Base-by-base conservation (phyloP, 2,113 vertebrate genomes). In the Campylomormyrus numenius region DNA sequence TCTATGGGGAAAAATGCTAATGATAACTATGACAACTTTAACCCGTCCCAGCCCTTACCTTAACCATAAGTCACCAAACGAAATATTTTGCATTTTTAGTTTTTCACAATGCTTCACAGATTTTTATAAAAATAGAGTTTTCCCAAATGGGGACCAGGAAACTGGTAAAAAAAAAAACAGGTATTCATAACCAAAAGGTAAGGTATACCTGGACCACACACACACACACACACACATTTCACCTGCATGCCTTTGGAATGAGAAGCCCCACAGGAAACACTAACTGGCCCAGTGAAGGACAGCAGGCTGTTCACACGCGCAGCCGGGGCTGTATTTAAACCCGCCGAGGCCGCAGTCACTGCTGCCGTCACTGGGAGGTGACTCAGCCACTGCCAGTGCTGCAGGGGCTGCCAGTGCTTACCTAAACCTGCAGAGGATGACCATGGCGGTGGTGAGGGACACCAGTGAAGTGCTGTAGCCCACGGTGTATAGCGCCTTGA, bases 401-500 rank as follows among this genome's bases (percentile, higher is more conserved):
- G 42, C 19, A 9, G 42, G 31, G 42, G 80, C 80, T 3, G 15
- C 80, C 17, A 2, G 35, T 42, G 80, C 17, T 84, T 84, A 99
- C 98, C 98, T 97, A 95, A 97, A 98, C 27, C 97, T 94, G 88
- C 98, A 98, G 66, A 99, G 94, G 94, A 99, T 97, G 91, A 97
- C 93, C 96, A 97, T 97, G 92, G 98, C 97, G 0, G 96, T 98
- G 91, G 97, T 96, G 91, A 99, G 97, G 17, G 97, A 95, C 53
- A 98, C 96, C 2, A 99, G 96, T 24, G 98, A 99, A 0, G 98
- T 97, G 94, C 98, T 99, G 94, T 99, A 98, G 48, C 98, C 98
- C 27, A 99, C 96, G 0, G 98, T 98, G 94, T 99, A 98, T 80
- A 99, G 94, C 31, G 97, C 96, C 94, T 96, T 97, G 93, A 99